Evolutionary conservation across 1,140 invertebrate species (phyloP), one percentile per base, ranked within the genome.

Genomic region (Drosophila littoralis): DNA sequence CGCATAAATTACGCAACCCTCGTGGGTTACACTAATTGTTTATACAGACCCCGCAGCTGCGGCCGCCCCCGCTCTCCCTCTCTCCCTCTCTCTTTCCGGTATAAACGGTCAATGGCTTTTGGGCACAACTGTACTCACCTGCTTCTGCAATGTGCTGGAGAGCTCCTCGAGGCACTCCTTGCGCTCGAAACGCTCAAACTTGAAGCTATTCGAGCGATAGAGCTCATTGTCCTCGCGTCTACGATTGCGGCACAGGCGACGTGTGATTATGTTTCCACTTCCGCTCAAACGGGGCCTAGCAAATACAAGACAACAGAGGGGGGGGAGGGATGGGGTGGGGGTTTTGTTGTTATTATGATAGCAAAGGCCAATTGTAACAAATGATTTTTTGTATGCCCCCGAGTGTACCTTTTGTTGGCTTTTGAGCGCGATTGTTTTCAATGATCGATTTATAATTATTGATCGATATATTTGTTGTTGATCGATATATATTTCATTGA

Each of bases 181-280:
- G 55, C 96, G 93, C 71, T 96, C 95, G 88, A 96, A 97, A 48
- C 96, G 93, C 92, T 97, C 96, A 85, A 97, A 97, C 93, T 96
- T 96, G 93, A 97, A 97, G 92, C 96, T 96, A 88, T 97, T 96
- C 71, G 96, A 96, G 61, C 96, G 94, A 90, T 97, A 96, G 32
- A 97, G 93, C 93, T 96, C 96, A 93, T 97, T 97, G 93, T 96
- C 96, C 76, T 95, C 95, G n/a, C 94, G 93, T 45, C 94, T 93
- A 33, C 94, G 92, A 12, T 94, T 94, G 66, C 94, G 94, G 90
- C 96, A 96, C 67, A 96, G 94, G 33, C 95, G 93, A 40, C 95
- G 93, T 1, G 96, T 95, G 50, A 95, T 84, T 46, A 92, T 92
- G 48, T 91, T 92, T 60, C 89, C 88, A 61, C 88, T 88, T 45